Conservation (phyloP, 2,113 vertebrate species). For the Sturnus vulgaris region DNA sequence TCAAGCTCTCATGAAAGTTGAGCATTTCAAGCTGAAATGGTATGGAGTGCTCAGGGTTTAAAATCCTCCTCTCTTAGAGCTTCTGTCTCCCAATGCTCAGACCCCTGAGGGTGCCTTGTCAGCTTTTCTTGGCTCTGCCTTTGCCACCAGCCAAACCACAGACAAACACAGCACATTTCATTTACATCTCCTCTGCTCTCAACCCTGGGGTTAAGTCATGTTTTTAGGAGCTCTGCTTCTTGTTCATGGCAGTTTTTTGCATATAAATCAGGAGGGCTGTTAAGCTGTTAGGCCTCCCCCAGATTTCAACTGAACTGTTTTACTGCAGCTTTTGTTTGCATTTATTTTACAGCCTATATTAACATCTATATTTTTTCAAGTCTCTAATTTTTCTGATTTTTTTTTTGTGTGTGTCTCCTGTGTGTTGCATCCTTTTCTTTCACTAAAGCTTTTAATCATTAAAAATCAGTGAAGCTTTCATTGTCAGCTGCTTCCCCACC, state of each 20-base stretch:
- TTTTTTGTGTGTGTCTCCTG: not conserved
- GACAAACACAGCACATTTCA: not conserved
- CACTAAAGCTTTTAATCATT: not conserved
- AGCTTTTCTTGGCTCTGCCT: not conserved
- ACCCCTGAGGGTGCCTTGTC: not conserved
- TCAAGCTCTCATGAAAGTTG: not conserved
- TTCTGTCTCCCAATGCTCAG: not conserved
- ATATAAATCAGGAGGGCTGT: not conserved
- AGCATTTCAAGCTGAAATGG: not conserved
- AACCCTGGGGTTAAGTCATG: not conserved
- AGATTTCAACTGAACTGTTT: not conserved
- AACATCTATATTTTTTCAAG: too few relatives aligned
- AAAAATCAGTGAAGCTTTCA: not conserved
- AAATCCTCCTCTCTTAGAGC: not conserved
- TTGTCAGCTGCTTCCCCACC: not conserved
- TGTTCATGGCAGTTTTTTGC: not conserved
- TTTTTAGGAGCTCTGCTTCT: not conserved
- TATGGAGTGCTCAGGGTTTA: not conserved
- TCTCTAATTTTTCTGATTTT: not conserved
- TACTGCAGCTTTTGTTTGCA: too few relatives aligned
- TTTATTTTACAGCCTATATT: too few relatives aligned
- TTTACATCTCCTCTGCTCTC: not conserved
- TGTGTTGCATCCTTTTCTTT: not conserved
- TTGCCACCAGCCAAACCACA: not conserved
- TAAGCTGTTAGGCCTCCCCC: not conserved